Base-by-base conservation (phyloP, 2,797 vertebrate species). In the Myotis pilosus region DNA sequence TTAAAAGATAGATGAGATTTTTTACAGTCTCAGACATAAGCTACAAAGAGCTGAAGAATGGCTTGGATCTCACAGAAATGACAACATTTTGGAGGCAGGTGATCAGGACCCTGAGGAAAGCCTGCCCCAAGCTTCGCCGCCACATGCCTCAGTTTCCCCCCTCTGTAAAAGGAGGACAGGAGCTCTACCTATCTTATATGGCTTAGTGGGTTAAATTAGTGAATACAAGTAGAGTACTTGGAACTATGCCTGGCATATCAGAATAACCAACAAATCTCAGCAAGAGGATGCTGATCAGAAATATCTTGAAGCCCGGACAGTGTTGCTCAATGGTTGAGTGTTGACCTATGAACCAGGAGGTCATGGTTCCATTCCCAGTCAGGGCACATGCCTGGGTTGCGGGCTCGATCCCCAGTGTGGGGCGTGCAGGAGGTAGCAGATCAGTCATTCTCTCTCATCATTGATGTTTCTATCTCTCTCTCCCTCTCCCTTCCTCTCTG, bases 21-120 rank as follows among this genome's bases (percentile, higher is more conserved):
- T 93, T 76, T 33, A 36, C 7, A 33, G 68, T 82, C 22, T 36
- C 74, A 91, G 41, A 76, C 25, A 51, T 10, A 20, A 94, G 10
- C 16, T 25, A 33, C 41, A 55, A 72, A 15, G 75, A 92, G 81
- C 41, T 10, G 47, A 94, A 78, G 28, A 60, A 71, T 30, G n/a
- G 47, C 22, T 86, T 79, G 87, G 23, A 69, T 82, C 16, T 94
- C 69, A 94, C 41, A 64, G 49, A 91, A 92, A 82, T 36, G 25
- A 51, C 89, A 69, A 44, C 30, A n/a, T 49, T 20, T 57, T 17
- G 23, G 81, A 91, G 41, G n/a, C 28, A 84, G 33, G 23, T 23
- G 20, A 4, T 28, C 11, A 47, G 17, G 3, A 33, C n/a, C 76
- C 36, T 33, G 44, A 47, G 47, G 44, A 79, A 15, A 92, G 8